Base-by-base conservation (phyloP, 2,797 vertebrate genomes). In the Falco peregrinus region DNA sequence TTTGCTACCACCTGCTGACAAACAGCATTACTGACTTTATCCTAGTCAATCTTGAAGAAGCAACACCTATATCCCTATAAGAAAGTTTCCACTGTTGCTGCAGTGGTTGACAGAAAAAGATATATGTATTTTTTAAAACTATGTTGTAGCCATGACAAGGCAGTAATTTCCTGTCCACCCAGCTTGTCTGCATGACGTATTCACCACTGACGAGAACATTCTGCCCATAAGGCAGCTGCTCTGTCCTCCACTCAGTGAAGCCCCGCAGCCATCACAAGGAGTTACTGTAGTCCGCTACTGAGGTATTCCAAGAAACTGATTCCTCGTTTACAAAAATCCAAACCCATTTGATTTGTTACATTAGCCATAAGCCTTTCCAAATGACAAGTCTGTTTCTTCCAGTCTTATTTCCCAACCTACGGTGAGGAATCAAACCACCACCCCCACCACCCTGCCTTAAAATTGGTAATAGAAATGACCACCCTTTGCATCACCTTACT, bases 1-100 rank as follows among this genome's bases (percentile, higher is more conserved):
- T 51, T n/a, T 77, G 51, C 94, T 96, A 95, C 96, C 95, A 94
- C 77, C 96, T 97, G 81, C 94, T 97, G 94, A 93, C 93, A 92
- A 94, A 87, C 39, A 90, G 33, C 11, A 63, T 88, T 90, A 96
- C 4, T 87, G 74, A 75, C 67, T 89, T 92, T 16, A 90, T 67
- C 24, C 21, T 22, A 68, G 60, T 22, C 39, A 45, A 5, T 48
- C 37, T 50, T 56, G 33, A 71, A 75, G 29, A 67, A 94, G 57
- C 13, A 91, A 54, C 16, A 86, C 8, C 8, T 63, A 26, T 41
- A 76, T 76, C 7, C 26, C 28, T 37, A 3, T 18, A 69, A 41
- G 41, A 57, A 76, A 75, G 17, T 53, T 83, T 90, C 31, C 56
- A 51, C 18, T 87, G 20, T 60, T 80, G 43, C 54, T 77, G 51